Base-by-base conservation (phyloP, 2,888 invertebrate genomes). In the Drosophila histrio region DNA sequence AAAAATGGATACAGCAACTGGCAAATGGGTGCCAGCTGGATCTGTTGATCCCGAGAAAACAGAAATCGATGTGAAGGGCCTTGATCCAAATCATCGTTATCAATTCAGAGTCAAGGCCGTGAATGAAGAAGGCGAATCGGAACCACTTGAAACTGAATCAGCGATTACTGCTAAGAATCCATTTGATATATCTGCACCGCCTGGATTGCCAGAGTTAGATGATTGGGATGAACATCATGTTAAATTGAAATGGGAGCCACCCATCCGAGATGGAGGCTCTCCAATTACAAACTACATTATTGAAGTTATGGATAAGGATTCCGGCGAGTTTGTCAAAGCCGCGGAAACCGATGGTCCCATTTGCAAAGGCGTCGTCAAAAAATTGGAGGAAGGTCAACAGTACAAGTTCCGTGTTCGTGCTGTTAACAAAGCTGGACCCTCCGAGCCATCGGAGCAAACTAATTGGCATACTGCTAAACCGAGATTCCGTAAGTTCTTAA, bases 31-130 rank as follows among this genome's bases (percentile, higher is more conserved):
- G 15, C 97, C 97, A 0, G 97, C 97, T 63, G 96, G 96, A 13
- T 95, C 96, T 65, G 95, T 96, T 15, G 96, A 96, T 83, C 95
- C 97, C 0, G 96, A 96, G 49, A 95, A 95, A 87, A 94, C 95
- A 0, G 96, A 97, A 85, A 95, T 96, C 74, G 95, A 96, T 76
- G 94, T 98, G 24, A 90, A 92, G 92, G 98, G 98, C 38, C 93
- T 99, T 11, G 97, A 98, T 92, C 97, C 98, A 56, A 97, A 97
- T 75, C 97, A 97, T 91, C 97, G 98, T 66, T 99, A 99, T 92
- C 97, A 98, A 91, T 99, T 99, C 95, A 94, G 99, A 63, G 98
- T 99, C 0, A 97, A 97, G 89, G 99, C 99, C 6, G 94, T 97
- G 8, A 99, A 99, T 91, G 97, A 98, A 89, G 98, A 99, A 91